Base-by-base conservation (phyloP, 2,113 vertebrate genomes). In the Brevimyrus niger region DNA sequence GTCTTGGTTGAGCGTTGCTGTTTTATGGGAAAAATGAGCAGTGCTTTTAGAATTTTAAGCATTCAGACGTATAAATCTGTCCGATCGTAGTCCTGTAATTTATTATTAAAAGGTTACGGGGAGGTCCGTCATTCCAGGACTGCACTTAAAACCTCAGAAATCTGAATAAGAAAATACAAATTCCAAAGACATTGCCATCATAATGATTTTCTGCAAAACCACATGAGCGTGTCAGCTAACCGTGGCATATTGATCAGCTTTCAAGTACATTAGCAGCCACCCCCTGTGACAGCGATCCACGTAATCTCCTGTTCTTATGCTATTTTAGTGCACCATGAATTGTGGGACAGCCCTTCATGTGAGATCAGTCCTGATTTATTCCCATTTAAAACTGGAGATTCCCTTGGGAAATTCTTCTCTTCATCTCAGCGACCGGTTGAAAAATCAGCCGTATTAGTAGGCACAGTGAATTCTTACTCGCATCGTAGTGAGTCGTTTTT, bases 291-390 rank as follows among this genome's bases (percentile, higher is more conserved):
- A 51, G 19, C 13, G 31, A 19, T 35, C 48, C 51, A 4, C 27
- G 4, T 55, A 17, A 89, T 88, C 31, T 87, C 2, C 42, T 80
- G 88, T 53, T 31, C 65, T 88, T 80, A 15, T 55, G 88, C 69
- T 55, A 42, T 82, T 80, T 83, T 35, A 38, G 50, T 44, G 19
- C 9, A 31, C 21, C 10, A 27, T 31, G 3, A 21, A 5, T 8
- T 44, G 47, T 38, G 88, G 31, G 5, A 69, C 61, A 69, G 51
- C 35, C 6, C 38, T 23, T 21, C 69, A 27, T 44, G 87, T 92
- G 91, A 93, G 93, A 92, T 89, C 90, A 89, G 91, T 92, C 58
- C 88, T 82, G 46, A 91, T 93, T 92, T 93, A 92, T 90, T 84
- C 89, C 61, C 3, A 8, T 90, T 93, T 91, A 89, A n/a, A 92